These are phyloP conservation scores for Gobio occitaniae DNA, from an alignment of 2,797 vertebrate genomes.

Conservation along the genomic window DNA sequence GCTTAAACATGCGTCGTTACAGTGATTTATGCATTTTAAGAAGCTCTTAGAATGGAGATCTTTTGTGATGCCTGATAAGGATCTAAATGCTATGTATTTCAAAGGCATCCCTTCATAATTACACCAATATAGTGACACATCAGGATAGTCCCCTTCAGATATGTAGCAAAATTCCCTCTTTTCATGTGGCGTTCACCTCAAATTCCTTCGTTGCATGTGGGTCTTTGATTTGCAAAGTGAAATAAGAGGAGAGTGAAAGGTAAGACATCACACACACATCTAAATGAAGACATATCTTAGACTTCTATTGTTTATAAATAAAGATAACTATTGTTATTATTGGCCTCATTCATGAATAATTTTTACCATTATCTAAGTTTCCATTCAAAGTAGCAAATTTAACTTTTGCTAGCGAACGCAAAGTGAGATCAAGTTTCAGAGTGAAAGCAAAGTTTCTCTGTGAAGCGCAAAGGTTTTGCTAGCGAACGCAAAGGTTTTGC, in stretches of 20 bases:
- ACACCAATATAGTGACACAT: neutral
- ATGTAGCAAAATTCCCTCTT: slow-evolving; percentile 31
- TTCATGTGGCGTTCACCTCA: slow-evolving; percentile 10
- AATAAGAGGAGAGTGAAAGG: slow-evolving; percentile 7
- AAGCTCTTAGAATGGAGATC: neutral
- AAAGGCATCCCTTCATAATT: slow-evolving; percentile 10
- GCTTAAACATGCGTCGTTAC: neutral
- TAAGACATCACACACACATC: neutral
- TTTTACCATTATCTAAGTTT: neutral
- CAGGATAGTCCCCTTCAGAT: slow-evolving; percentile 4
- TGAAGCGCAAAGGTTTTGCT: no score
- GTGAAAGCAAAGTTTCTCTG: no score
- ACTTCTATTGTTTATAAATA: neutral
- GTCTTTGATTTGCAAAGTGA: slow-evolving; percentile 34
- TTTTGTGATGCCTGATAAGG: neutral
- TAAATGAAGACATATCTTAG: neutral
- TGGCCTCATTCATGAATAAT: neutral
- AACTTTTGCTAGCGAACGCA: no score
- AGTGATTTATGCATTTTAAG: slow-evolving; percentile 1
- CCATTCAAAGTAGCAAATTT: neutral
- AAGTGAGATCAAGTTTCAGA: no score
- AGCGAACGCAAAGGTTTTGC: no score
- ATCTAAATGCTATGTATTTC: slow-evolving; percentile 12
- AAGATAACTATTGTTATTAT: neutral
- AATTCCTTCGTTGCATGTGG: slow-evolving; percentile 7